Conservation (phyloP, 1,140 invertebrate genomes). For the Triops longicaudatus region DNA sequence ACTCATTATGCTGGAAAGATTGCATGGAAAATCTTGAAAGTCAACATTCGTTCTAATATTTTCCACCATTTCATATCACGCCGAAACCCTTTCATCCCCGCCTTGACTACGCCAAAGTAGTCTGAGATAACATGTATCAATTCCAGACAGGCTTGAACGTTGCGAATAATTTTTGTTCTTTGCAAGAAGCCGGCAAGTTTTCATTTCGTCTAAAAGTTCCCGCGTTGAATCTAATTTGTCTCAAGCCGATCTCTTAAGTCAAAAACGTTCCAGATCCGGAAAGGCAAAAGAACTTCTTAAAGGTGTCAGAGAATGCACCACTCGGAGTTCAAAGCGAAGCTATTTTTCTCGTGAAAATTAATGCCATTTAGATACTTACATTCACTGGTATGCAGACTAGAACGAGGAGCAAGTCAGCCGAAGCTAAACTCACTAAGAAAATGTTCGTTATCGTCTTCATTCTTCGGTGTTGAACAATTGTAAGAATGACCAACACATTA, state of each 20-base stretch:
- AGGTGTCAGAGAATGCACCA: background rate
- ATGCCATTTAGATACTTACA: conserved; percentile 41
- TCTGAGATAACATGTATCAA: too few species aligned
- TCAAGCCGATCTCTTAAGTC: too few species aligned
- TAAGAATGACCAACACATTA: conserved; percentile 51
- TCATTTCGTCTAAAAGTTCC: too few species aligned
- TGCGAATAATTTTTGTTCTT: too few species aligned
- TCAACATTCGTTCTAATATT: conserved; percentile 2
- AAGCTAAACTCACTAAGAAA: conserved; percentile 58
- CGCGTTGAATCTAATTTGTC: too few species aligned
- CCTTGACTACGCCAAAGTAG: too few species aligned
- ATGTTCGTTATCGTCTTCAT: conserved; percentile 59
- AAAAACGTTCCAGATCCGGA: too few species aligned
- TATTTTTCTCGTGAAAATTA: background rate
- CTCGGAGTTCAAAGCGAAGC: background rate
- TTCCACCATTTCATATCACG: background rate
- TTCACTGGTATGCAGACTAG: conserved; percentile 65
- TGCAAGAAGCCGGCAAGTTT: too few species aligned
- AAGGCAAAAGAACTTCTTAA: too few species aligned
- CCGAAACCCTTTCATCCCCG: background rate
- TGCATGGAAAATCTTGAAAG: background rate
- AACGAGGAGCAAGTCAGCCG: conserved; percentile 61
- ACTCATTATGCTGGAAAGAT: conserved; percentile 17
- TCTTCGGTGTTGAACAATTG: conserved; percentile 44
- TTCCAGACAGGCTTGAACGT: too few species aligned